Evolutionary conservation across 2,113 vertebrate species (phyloP).

Genomic region (Calyptomena viridis): DNA sequence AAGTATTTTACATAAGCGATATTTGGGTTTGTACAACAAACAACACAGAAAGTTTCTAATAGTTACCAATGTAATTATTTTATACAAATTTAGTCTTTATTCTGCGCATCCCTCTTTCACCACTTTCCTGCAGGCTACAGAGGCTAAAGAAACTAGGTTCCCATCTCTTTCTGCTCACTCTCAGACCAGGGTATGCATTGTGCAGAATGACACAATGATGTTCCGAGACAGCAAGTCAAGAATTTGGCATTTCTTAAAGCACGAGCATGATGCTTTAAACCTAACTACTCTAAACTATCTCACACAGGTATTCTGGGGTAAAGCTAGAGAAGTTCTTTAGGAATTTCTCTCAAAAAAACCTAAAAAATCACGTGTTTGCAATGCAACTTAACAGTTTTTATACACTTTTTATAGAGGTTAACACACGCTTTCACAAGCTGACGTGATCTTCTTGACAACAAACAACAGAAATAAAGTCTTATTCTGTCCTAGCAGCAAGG

Average conservation of each 20-base stretch:
- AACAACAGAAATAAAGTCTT: neutral
- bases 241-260: neutral
- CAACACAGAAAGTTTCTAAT: neutral
- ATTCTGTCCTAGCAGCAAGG: neutral
- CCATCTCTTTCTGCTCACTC: neutral
- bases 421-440: neutral
- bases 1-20: slow-evolving; percentile 26
- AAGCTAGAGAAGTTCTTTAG: neutral
- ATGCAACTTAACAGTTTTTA: neutral
- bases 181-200: neutral
- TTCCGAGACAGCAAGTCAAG: neutral
- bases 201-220: neutral
- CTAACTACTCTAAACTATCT: neutral
- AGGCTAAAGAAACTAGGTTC: neutral
- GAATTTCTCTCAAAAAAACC: neutral
- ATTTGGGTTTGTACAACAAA: neutral
- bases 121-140: neutral
- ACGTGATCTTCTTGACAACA: neutral
- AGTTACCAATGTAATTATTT: neutral
- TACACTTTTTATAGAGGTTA: neutral
- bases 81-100: neutral
- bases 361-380: neutral
- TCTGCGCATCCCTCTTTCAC: neutral
- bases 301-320: neutral
- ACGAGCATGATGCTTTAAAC: neutral